phyloP scores from a whole-genome alignment of 2,888 invertebrate genomes.

The Chironomus riparius region DNA sequence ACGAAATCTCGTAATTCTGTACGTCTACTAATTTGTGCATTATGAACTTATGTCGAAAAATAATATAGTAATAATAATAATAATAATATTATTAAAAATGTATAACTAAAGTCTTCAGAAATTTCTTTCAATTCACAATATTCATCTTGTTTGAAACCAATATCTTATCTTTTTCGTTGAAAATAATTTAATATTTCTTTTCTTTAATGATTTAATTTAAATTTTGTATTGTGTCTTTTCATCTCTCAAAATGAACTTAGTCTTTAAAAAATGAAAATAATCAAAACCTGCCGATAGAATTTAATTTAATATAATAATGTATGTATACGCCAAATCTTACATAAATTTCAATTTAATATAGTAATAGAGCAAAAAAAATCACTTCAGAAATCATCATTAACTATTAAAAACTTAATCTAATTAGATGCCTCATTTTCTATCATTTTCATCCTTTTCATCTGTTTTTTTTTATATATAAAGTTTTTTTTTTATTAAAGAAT shows the following conservation, averaged over 20 bases:
- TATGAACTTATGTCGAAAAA: background rate
- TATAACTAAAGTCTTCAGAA: background rate
- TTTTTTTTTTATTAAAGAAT: background rate
- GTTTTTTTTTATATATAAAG: background rate
- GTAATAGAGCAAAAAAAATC: slow-evolving; percentile 1
- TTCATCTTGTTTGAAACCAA: background rate
- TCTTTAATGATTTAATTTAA: no score
- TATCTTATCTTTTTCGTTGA: background rate
- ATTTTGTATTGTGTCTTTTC: background rate
- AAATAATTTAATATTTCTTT: no score
- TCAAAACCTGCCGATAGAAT: background rate
- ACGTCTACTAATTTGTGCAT: background rate
- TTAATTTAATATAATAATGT: background rate
- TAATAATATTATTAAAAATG: no score
- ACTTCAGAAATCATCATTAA: background rate
- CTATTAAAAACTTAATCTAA: background rate
- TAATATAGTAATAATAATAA: background rate
- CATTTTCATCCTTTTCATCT: background rate
- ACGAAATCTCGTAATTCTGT: background rate
- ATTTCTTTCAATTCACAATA: background rate
- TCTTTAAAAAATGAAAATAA: background rate
- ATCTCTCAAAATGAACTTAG: background rate
- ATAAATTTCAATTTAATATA: background rate
- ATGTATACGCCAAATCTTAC: slow-evolving; percentile 6
- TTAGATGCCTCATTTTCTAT: slow-evolving; percentile 16